Evolutionary conservation across 1,140 invertebrate genomes (phyloP), one percentile per base, ranked within the genome.

Genomic region (Heterodera schachtii): DNA sequence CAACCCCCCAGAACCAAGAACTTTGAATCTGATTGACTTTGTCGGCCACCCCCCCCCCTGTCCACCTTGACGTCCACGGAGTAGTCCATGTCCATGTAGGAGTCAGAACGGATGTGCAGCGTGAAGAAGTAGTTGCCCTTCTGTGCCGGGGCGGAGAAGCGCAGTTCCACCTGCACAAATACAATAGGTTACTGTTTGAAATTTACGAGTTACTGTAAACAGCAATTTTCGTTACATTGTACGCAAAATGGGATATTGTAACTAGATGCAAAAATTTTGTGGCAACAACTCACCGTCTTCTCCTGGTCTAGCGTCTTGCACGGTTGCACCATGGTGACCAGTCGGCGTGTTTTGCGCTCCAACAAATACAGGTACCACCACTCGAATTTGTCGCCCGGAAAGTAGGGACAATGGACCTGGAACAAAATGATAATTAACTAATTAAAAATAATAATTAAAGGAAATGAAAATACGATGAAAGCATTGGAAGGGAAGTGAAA

Each of bases 281-380:
- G n/a, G n/a, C n/a, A n/a, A n/a, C 31, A 31, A 82, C 77, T 49
- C 83, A 91, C 89, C 80, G 90, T 89, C 84, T 93, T 92, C 75
- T 90, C 88, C 67, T 90, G 86, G 52, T 92, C 91, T 13, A 93
- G 86, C 81, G 91, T 92, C 44, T 91, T 92, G n/a, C 98, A 93
- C 85, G 97, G 94, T 89, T 95, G 94, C 66, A 97, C 96, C 74
- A 94, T 93, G 64, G 96, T 96, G 41, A 98, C 92, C 73, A 99
- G 91, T 73, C 94, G 94, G 83, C 94, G 93, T 81, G 94, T 94
- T 91, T 98, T 98, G 80, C 94, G 93, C 91, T 99, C 97, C 90
- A 94, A 94, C 80, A 99, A 94, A 91, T 98, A 99, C 43, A 97
- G 94, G 96, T 96, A 99, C 97, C 97, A 99, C 90, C 95, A 98